Conservation (phyloP, 2,888 invertebrate genomes). For the Listrodromus nycthemerus region DNA sequence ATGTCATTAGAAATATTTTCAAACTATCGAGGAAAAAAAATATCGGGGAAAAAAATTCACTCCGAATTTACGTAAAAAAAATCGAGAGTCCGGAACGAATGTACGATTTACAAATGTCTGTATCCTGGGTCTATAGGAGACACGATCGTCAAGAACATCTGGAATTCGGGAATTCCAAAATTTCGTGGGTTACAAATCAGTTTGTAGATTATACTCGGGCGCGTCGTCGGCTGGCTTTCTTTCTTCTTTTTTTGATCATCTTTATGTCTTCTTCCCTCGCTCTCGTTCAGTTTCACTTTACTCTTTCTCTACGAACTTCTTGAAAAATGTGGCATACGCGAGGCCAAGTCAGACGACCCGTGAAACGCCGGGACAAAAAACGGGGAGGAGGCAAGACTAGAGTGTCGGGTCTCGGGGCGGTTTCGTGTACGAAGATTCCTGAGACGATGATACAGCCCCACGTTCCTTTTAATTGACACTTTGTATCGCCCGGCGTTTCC, state of each 20-base stretch:
- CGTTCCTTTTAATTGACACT: slow-evolving; percentile 78
- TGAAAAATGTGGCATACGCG: slow-evolving; percentile 70
- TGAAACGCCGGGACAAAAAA: slow-evolving; percentile 69
- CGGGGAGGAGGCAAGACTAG: slow-evolving; percentile 44
- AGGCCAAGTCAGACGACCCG: slow-evolving; percentile 67
- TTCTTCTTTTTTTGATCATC: slow-evolving; percentile 26
- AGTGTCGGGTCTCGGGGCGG: slow-evolving; percentile 40
- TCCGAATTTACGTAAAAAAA: background rate
- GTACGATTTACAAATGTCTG: slow-evolving; percentile 1
- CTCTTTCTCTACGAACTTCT: slow-evolving; percentile 54
- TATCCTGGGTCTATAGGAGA: background rate
- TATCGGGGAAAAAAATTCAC: too few relatives aligned
- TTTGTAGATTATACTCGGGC: slow-evolving; percentile 45
- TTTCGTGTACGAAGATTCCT: slow-evolving; percentile 57
- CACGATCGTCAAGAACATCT: slow-evolving; percentile 50
- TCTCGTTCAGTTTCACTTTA: slow-evolving; percentile 35
- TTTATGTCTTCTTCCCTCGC: slow-evolving; percentile 30
- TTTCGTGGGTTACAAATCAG: slow-evolving; percentile 53
- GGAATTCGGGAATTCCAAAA: slow-evolving; percentile 59
- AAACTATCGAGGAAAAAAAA: too few relatives aligned
- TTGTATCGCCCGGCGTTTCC: slow-evolving; percentile 73
- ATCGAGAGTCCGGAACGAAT: background rate
- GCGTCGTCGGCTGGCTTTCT: slow-evolving; percentile 43
- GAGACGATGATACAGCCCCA: slow-evolving; percentile 56
- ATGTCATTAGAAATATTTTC: background rate